A percentile compares a stretch with the other conserved stretches of the same genome.
These are phyloP conservation scores for Apostichopus californicus DNA, from an alignment of 35 echinoderm and acorn worm genomes.

Conservation along the genomic window DNA sequence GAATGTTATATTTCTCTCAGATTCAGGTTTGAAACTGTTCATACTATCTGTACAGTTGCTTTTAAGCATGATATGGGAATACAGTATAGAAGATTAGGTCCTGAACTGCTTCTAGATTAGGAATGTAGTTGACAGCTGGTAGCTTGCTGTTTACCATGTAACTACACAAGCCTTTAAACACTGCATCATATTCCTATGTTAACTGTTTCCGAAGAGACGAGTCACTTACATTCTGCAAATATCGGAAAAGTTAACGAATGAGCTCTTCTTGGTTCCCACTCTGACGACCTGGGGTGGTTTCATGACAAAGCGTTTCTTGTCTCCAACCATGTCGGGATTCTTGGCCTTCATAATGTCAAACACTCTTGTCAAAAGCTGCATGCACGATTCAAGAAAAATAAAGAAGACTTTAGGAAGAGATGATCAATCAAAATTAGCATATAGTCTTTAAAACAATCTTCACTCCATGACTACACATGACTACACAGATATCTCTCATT, in stretches of 20 bases:
- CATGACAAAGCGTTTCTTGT: constrained; percentile 99
- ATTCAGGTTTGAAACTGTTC: too few species aligned
- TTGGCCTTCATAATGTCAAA: constrained; percentile 99
- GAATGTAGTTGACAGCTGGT: too few species aligned
- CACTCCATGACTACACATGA: not conserved
- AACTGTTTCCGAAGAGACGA: not conserved
- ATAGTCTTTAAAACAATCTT: too few species aligned
- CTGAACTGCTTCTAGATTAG: too few species aligned
- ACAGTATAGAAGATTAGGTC: too few species aligned
- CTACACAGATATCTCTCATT: not conserved
- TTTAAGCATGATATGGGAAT: too few species aligned
- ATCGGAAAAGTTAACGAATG: constrained; percentile 99
- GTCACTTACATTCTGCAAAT: constrained; percentile 98
- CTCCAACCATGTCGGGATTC: constrained; percentile 99
- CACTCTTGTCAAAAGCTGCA: constrained; percentile 81
- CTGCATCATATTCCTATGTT: too few species aligned
- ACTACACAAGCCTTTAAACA: too few species aligned
- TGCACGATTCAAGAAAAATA: not conserved
- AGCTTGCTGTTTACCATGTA: too few species aligned
- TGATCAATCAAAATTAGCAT: not conserved
- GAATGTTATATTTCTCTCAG: too few species aligned
- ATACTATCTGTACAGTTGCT: too few species aligned
- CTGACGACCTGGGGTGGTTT: constrained; percentile 96
- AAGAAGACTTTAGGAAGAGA: not conserved
- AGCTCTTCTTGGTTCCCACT: constrained; percentile 97